Evolutionary conservation across 2,113 vertebrate genomes (phyloP).

Genomic region (Casuarius casuarius): DNA sequence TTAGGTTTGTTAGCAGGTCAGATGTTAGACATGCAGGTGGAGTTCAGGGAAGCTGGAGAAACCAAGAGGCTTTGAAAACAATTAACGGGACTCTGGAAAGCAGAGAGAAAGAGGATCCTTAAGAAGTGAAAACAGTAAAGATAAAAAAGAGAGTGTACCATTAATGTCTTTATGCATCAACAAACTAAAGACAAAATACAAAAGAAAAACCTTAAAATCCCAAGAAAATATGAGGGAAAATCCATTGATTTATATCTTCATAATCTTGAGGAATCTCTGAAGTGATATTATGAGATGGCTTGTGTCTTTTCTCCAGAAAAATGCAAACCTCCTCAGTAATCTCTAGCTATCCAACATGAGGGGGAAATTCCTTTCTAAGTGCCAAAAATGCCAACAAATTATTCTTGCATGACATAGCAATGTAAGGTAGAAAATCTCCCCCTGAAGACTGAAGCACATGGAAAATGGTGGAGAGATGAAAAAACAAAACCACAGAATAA

Average conservation of each 20-base stretch:
- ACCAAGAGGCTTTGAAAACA: neutral
- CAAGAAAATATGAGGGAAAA: neutral
- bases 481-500: neutral
- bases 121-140: neutral
- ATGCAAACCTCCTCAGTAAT: neutral
- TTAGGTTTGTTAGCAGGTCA: neutral
- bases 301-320: neutral
- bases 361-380: neutral
- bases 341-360: fast-evolving
- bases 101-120: neutral
- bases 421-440: neutral
- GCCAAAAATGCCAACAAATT: neutral
- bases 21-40: neutral
- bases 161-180: neutral
- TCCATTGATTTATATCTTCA: neutral
- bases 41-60: neutral
- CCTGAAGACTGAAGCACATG: neutral
- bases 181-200: neutral
- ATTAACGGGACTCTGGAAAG: neutral
- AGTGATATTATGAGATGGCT: neutral
- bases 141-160: neutral
- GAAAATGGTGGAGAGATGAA: neutral
- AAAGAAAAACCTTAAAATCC: neutral
- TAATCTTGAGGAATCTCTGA: neutral
- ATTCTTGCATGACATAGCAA: neutral